These are phyloP conservation scores for Diarsia mendica DNA, from an alignment of 2,888 invertebrate genomes.

Conservation along the genomic window DNA sequence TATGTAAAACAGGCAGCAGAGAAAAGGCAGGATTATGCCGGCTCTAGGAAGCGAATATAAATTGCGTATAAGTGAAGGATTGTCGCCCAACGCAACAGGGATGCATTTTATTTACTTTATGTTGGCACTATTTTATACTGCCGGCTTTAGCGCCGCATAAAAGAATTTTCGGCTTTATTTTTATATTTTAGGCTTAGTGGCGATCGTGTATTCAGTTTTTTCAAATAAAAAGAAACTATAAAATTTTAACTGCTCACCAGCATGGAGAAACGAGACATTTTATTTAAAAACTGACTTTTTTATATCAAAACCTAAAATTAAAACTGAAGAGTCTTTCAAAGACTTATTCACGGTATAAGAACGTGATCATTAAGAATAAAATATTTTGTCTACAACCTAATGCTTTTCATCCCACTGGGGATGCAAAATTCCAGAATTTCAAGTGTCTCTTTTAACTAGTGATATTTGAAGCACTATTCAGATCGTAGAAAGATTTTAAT, in stretches of 20 bases:
- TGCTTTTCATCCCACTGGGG: conserved; percentile 38
- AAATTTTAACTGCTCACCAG: neutral
- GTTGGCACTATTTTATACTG: conserved; percentile 60
- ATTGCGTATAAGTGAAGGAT: conserved; percentile 85
- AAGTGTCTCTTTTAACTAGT: conserved; percentile 42
- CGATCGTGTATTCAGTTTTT: conserved; percentile 11
- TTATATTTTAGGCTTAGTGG: conserved; percentile 44
- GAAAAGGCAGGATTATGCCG: conserved; percentile 77
- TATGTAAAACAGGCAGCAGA: conserved; percentile 70
- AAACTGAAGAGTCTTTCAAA: conserved; percentile 19
- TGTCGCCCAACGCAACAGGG: conserved; percentile 72
- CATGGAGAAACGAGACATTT: neutral
- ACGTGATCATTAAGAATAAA: conserved; percentile 45
- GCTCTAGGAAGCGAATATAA: conserved; percentile 86
- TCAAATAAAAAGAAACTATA: neutral
- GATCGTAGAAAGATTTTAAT: conserved; percentile 24
- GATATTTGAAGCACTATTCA: conserved; percentile 45
- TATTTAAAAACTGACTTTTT: neutral
- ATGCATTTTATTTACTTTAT: conserved; percentile 71
- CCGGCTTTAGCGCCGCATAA: conserved; percentile 44
- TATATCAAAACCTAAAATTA: conserved; percentile 1
- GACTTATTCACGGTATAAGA: conserved; percentile 7
- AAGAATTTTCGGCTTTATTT: conserved; percentile 52
- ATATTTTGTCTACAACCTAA: conserved; percentile 51
- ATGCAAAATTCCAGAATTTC: conserved; percentile 40